These are phyloP conservation scores for Ptychodera flava DNA, from an alignment of 35 echinoderm and acorn worm species.

Conservation along the genomic window DNA sequence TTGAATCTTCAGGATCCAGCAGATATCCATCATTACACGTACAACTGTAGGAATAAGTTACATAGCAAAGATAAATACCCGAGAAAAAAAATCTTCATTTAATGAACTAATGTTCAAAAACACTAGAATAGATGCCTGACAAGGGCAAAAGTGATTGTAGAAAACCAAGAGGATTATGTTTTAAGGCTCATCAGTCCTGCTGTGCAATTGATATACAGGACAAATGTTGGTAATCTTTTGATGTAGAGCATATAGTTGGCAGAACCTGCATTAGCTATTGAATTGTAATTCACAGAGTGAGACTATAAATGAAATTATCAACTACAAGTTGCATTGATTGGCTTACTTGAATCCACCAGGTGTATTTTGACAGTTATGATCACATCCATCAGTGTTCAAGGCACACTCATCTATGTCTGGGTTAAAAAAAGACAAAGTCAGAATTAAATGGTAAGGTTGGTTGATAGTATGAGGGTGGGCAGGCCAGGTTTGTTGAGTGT, in stretches of 20 bases:
- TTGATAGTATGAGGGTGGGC: neutral
- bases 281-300: too few species aligned
- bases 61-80: neutral
- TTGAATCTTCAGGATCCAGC: conserved; percentile 17
- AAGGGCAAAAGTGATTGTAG: neutral
- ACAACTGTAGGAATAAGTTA: conserved; percentile 53
- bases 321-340: too few species aligned
- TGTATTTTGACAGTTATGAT: conserved; percentile 67
- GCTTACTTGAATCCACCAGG: conserved; percentile 71
- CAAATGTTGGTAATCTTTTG: too few species aligned
- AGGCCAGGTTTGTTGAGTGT: neutral
- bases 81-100: too few species aligned
- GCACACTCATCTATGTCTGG: conserved; percentile 93
- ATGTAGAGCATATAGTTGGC: too few species aligned
- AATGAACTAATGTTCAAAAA: neutral
- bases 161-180: neutral
- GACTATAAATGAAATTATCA: too few species aligned
- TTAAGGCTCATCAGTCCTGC: neutral
- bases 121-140: neutral
- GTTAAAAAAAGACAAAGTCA: neutral
- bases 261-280: too few species aligned
- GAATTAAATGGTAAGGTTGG: neutral
- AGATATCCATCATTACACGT: conserved; percentile 76
- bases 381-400: conserved; percentile 68
- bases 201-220: too few species aligned